A percentile compares a stretch with the other conserved stretches of the same genome.
phyloP scores from a whole-genome alignment of 2,888 invertebrate species.

The Eudemis profundana region DNA sequence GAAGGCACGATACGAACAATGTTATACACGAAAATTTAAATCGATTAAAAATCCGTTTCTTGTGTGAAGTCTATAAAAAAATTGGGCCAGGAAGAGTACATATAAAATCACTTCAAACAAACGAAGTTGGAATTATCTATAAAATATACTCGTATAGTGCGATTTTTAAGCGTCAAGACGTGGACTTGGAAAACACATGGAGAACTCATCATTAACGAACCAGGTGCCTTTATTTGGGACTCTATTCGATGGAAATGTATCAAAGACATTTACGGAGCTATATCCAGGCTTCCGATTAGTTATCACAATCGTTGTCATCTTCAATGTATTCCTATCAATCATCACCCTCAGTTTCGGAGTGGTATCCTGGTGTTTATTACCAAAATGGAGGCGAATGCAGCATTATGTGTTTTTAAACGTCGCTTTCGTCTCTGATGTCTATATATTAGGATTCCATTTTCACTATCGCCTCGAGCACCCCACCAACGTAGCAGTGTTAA shows the following conservation, averaged over 20 bases:
- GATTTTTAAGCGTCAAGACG: no score
- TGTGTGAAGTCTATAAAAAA: no score
- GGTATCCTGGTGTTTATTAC: not conserved
- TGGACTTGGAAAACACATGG: not conserved
- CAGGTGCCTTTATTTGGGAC: no score
- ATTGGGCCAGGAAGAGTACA: no score
- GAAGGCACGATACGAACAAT: no score
- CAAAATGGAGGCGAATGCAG: conserved; percentile 1
- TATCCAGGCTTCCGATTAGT: not conserved
- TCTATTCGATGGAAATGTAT: not conserved
- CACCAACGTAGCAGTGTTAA: not conserved
- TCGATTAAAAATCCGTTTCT: no score
- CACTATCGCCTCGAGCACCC: not conserved
- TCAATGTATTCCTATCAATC: not conserved
- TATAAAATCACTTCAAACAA: no score
- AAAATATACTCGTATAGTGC: no score
- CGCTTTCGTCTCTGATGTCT: not conserved
- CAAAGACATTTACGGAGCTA: not conserved
- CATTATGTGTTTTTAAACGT: conserved; percentile 16
- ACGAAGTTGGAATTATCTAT: no score
- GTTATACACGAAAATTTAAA: no score
- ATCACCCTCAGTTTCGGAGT: not conserved
- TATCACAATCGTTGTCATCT: not conserved
- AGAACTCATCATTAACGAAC: no score
- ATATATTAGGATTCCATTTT: not conserved